These are phyloP conservation scores for Vulpes vulpes DNA, from an alignment of 2,113 vertebrate species.

Conservation along the genomic window DNA sequence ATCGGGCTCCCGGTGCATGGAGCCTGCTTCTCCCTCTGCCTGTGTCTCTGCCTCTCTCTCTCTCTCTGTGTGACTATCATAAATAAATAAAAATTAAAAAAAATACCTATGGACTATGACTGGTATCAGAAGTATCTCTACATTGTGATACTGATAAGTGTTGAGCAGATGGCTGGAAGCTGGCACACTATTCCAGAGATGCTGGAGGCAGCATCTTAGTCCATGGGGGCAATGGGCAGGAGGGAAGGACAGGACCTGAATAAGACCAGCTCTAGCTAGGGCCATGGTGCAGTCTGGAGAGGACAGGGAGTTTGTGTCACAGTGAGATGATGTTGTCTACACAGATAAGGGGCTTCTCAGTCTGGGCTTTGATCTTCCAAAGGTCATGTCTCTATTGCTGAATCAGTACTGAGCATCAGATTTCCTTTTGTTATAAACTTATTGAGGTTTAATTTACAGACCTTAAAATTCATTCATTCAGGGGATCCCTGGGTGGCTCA, in stretches of 20 bases:
- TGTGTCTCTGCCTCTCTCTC: too few relatives aligned
- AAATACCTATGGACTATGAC: neutral
- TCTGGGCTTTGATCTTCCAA: neutral
- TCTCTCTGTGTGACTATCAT: too few relatives aligned
- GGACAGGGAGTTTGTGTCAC: neutral
- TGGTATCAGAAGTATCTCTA: neutral
- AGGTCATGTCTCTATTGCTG: neutral
- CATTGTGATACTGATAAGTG: neutral
- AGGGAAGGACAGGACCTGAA: neutral
- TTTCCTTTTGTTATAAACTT: neutral
- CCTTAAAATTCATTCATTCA: neutral
- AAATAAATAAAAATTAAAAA: too few relatives aligned
- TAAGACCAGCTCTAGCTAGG: neutral
- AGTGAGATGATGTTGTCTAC: neutral
- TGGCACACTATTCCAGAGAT: neutral
- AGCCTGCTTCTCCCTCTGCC: too few relatives aligned
- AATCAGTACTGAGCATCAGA: neutral
- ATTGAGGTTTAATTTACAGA: neutral
- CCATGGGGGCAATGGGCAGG: accelerated
- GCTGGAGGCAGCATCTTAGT: too few relatives aligned
- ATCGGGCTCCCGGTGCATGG: too few relatives aligned
- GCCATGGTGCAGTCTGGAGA: neutral
- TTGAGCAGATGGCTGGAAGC: neutral
- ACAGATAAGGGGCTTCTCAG: neutral
- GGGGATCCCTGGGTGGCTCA: too few relatives aligned